Percentiles rank a stretch among this genome's conserved stretches.
phyloP scores from a whole-genome alignment of 2,888 invertebrate species.

The Lasioglossum leucozonium region DNA sequence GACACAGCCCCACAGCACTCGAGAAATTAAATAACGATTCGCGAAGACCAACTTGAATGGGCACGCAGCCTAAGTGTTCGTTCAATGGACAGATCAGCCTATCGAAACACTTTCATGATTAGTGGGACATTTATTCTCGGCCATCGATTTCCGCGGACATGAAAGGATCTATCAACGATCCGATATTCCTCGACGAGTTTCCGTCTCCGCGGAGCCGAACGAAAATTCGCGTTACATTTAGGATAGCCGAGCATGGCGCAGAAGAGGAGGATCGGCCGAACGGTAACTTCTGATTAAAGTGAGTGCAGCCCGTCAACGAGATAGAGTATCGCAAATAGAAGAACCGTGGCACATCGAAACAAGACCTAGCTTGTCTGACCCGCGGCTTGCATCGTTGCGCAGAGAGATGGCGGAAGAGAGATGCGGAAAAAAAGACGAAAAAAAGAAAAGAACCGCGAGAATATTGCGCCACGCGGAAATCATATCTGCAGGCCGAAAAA shows the following conservation, averaged over 20 bases:
- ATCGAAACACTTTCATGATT: not conserved
- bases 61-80: not conserved
- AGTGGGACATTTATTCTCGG: not conserved
- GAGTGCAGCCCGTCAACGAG: slow-evolving; percentile 63
- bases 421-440: not conserved
- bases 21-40: not conserved
- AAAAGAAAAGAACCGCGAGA: slow-evolving; percentile 6
- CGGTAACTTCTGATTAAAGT: slow-evolving; percentile 69
- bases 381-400: not conserved
- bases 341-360: slow-evolving; percentile 27
- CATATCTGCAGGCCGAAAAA: not conserved
- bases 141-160: not conserved
- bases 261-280: slow-evolving; percentile 22
- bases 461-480: slow-evolving; percentile 22
- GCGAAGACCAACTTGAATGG: not conserved
- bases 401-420: not conserved
- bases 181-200: not conserved
- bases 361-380: slow-evolving; percentile 23
- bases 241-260: not conserved
- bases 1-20: not conserved
- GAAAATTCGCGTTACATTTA: slow-evolving; percentile 18
- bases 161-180: not conserved
- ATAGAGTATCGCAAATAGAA: slow-evolving; percentile 55
- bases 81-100: not conserved
- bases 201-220: not conserved